Conservation (phyloP, 2,113 vertebrate genomes). For the Boulengeromyrus knoepffleri region DNA sequence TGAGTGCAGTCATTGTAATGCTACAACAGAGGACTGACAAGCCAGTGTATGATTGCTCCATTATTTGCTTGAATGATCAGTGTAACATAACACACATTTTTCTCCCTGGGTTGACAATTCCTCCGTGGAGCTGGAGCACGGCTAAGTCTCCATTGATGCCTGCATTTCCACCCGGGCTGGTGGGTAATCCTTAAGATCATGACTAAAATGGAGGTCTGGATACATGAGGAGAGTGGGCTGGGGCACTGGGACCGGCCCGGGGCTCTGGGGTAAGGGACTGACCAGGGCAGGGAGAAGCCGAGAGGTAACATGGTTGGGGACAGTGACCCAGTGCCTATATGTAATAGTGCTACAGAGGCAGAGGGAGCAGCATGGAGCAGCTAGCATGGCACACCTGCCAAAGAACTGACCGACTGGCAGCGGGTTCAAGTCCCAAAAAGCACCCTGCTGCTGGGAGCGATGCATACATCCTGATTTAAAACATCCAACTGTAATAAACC, state of each 20-base stretch:
- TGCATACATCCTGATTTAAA: not conserved
- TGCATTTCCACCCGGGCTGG: not conserved
- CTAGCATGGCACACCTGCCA: not conserved
- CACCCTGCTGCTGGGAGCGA: not conserved
- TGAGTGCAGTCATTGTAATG: not conserved
- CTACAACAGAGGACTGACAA: constrained; percentile 6
- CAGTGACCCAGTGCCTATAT: not conserved
- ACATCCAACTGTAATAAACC: not conserved
- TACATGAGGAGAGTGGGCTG: not conserved
- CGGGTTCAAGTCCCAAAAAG: not conserved
- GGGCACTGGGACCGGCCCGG: not conserved
- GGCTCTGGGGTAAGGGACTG: not conserved
- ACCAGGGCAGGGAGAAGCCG: not conserved
- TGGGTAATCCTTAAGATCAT: not conserved
- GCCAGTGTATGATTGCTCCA: constrained; percentile 17
- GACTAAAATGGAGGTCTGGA: not conserved
- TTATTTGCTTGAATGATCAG: constrained; percentile 23
- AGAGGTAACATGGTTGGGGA: not conserved
- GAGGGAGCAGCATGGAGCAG: not conserved
- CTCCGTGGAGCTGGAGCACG: not conserved
- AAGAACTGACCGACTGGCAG: not conserved
- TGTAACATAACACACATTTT: constrained; percentile 13
- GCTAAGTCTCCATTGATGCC: not conserved
- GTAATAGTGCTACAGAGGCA: not conserved
- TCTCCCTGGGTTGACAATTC: constrained; percentile 17